Base-by-base conservation (phyloP, 1,140 invertebrate genomes). In the Ceratina japonica region DNA sequence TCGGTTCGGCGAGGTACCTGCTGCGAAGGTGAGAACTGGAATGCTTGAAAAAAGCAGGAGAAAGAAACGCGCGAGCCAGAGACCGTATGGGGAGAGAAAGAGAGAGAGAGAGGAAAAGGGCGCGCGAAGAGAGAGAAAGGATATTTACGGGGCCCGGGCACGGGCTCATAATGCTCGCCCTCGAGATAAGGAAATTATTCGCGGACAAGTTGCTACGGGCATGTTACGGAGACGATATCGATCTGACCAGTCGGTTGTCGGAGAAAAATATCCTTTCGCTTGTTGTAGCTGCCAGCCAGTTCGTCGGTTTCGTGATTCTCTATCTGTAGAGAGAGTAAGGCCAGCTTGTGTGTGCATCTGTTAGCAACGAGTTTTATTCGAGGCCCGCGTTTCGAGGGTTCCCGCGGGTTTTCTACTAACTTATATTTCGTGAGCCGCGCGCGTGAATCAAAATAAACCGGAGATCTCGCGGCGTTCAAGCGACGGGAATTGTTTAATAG, bases 21-120 rank as follows among this genome's bases (percentile, higher is more conserved):
- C 37, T 66, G 69, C 64, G 72, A 86, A 82, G 84, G 76, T 82
- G 83, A 68, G 75, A 86, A 82, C 75, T 74, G 83, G 69, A 80
- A 86, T 79, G 63, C 72, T 59, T 24, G 56, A 68, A 59, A 22
- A 22, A 59, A n/a, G n/a, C n/a, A 59, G n/a, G 8, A 18, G 54
- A 56, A 18, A 56, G 15, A 13, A n/a, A 18, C 16, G 54, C n/a
- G n/a, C 54, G 54, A 56, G n/a, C 3, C 4, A n/a, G 7, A 56
- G 54, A 16, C 7, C 54, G 54, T n/a, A n/a, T n/a, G 54, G 16
- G n/a, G 56, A n/a, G n/a, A n/a, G n/a, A n/a, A n/a, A n/a, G n/a
- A n/a, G n/a, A n/a, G 20, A 49, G 18, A 65, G 15, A 49, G 22
- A n/a, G 13, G 0, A 56, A 56, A 56, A n/a, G 15, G 31, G 24